Percentiles rank a stretch among this genome's conserved stretches.
phyloP scores from a whole-genome alignment of 2,113 vertebrate genomes.

The Octodon degus region DNA sequence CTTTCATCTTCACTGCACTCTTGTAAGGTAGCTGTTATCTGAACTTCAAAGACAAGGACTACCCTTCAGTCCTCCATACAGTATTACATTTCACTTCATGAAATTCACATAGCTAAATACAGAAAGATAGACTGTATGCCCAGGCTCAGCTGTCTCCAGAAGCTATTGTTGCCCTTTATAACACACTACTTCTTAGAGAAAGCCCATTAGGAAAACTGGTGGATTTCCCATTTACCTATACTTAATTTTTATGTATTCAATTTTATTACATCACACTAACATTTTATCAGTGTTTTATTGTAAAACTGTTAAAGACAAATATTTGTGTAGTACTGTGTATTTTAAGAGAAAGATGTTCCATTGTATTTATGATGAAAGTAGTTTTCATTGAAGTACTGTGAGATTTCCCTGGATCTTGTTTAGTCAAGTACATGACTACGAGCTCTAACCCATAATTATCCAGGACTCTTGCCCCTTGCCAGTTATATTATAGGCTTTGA shows the following conservation, averaged over 20 bases:
- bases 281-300: conserved; percentile 22
- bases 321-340: background rate
- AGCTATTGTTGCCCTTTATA: background rate
- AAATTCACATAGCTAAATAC: background rate
- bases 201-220: background rate
- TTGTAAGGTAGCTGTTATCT: background rate
- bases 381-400: background rate
- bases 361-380: background rate
- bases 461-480: background rate
- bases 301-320: conserved; percentile 19
- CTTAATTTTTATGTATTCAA: background rate
- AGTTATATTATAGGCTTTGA: background rate
- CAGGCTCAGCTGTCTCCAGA: background rate
- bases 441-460: background rate
- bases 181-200: background rate
- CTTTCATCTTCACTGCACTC: background rate
- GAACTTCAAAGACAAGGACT: background rate
- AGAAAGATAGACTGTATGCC: background rate
- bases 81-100: background rate
- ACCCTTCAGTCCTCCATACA: background rate
- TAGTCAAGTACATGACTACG: background rate
- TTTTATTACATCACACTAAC: background rate
- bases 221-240: background rate
- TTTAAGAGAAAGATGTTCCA: background rate
- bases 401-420: background rate